Percentiles rank a stretch among this genome's conserved stretches.
Evolutionary conservation across 2,888 invertebrate species (phyloP).

Genomic region (Heliconius charithonia): DNA sequence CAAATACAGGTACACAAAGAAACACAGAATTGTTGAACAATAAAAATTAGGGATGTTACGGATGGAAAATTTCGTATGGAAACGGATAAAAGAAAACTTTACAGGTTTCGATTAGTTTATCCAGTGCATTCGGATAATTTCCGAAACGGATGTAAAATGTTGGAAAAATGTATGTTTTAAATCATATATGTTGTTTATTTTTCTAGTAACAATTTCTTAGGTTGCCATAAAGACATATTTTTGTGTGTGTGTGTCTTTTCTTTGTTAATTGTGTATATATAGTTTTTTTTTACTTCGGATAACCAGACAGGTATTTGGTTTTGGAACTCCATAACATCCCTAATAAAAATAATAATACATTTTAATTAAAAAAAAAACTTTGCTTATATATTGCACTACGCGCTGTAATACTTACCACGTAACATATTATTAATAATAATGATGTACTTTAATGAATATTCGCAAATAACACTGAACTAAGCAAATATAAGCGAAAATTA

Average conservation of each 20-base stretch:
- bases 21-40: slow-evolving; percentile 1
- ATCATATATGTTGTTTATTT: too few relatives aligned
- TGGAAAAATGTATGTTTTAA: too few relatives aligned
- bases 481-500: background rate
- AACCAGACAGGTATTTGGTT: background rate
- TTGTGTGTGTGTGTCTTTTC: too few relatives aligned
- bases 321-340: background rate
- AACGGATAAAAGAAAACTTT: too few relatives aligned
- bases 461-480: slow-evolving; percentile 3
- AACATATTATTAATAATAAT: background rate
- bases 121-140: too few relatives aligned
- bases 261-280: too few relatives aligned
- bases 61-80: background rate
- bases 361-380: slow-evolving; percentile 3
- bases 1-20: background rate
- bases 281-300: too few relatives aligned
- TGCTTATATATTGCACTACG: slow-evolving; percentile 8
- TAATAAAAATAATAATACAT: slow-evolving; percentile 3
- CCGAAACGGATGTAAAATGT: too few relatives aligned
- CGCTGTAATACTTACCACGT: background rate
- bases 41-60: background rate
- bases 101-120: too few relatives aligned
- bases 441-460: background rate
- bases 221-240: too few relatives aligned
- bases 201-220: too few relatives aligned